A percentile compares a stretch with the other conserved stretches of the same genome.
These are phyloP conservation scores for Taurulus bubalis DNA, from an alignment of 2,113 vertebrate genomes.

Conservation along the genomic window DNA sequence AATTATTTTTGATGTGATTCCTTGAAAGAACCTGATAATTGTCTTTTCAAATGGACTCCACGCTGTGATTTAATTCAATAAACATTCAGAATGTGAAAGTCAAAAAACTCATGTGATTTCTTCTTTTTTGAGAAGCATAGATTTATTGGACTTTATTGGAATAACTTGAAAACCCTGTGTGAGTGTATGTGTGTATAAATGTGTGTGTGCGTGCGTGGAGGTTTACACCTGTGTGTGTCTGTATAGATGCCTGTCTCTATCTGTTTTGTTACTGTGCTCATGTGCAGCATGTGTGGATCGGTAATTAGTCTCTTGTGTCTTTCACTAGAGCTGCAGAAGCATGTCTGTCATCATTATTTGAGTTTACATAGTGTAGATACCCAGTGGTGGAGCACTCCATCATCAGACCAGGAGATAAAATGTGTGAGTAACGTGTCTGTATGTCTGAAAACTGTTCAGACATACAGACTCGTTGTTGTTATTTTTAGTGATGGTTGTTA, in stretches of 20 bases:
- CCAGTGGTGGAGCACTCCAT: neutral
- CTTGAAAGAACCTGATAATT: constrained; percentile 52
- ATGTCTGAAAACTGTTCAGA: constrained; percentile 10
- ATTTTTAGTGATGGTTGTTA: constrained; percentile 8
- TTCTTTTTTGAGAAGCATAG: constrained; percentile 47
- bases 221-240: neutral
- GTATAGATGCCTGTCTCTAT: neutral
- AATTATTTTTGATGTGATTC: constrained; percentile 54
- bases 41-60: constrained; percentile 60
- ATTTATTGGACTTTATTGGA: constrained; percentile 3
- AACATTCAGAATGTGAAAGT: constrained; percentile 73
- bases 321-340: neutral
- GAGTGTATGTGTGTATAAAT: neutral
- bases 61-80: constrained; percentile 79
- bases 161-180: constrained; percentile 15
- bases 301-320: neutral
- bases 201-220: neutral
- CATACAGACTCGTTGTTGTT: too few relatives aligned
- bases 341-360: constrained; percentile 19
- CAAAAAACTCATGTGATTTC: constrained; percentile 72
- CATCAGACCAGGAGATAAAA: constrained; percentile 10
- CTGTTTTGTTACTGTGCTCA: neutral
- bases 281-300: constrained; percentile 14
- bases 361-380: constrained; percentile 18
- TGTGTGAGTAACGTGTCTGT: constrained; percentile 20